Percentiles rank a stretch among this genome's conserved stretches.
phyloP scores from a whole-genome alignment of 2,113 vertebrate species.

The Oreotrochilus melanogaster region DNA sequence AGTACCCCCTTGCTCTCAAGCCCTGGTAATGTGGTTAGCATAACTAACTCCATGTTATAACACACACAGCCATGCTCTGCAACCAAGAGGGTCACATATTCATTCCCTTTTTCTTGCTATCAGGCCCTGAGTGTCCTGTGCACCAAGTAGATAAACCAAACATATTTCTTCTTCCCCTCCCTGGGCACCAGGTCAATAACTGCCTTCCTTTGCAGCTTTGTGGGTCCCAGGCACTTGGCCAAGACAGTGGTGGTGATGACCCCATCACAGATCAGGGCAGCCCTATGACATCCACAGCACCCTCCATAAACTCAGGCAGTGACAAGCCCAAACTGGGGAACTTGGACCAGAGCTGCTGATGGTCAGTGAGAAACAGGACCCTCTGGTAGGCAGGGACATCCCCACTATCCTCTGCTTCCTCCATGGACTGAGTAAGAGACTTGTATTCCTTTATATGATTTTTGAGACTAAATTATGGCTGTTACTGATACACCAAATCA shows the following conservation, averaged over 20 bases:
- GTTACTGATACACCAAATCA: neutral
- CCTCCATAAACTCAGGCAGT: neutral
- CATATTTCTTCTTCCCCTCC: neutral
- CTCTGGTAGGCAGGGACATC: fast-evolving
- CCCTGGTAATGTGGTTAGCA: neutral
- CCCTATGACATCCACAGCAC: neutral
- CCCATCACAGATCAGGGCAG: neutral
- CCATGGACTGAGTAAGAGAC: neutral
- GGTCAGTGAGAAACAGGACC: neutral
- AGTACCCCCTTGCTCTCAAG: fast-evolving
- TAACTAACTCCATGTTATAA: neutral
- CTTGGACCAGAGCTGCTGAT: neutral
- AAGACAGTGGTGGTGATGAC: neutral
- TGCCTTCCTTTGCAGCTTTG: neutral
- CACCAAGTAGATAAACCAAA: neutral
- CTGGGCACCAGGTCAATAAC: fast-evolving
- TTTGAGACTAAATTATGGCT: neutral
- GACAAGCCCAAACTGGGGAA: neutral
- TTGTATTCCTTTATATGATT: neutral
- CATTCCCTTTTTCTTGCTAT: neutral
- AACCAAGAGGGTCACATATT: fast-evolving
- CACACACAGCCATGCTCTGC: neutral
- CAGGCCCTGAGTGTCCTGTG: neutral
- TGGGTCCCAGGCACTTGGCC: neutral
- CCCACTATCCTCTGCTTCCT: neutral